phyloP scores from a whole-genome alignment of 1,140 invertebrate genomes.

The Galleria mellonella region DNA sequence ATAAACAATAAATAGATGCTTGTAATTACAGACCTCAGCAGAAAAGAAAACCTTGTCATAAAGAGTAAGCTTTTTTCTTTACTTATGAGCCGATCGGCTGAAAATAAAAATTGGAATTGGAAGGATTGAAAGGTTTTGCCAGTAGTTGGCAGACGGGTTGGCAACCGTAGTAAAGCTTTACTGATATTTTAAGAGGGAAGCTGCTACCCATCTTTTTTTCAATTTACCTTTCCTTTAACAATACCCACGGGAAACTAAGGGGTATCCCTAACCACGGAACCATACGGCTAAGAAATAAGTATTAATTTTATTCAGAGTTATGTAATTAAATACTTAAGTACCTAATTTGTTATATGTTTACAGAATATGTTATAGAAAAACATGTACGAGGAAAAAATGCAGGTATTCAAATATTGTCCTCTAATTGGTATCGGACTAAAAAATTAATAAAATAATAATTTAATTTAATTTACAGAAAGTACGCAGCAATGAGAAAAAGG shows the following conservation, averaged over 20 bases:
- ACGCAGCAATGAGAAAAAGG: conserved; percentile 23
- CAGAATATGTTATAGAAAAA: conserved; percentile 39
- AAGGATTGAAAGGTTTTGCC: too few relatives aligned
- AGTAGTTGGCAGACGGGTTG: too few relatives aligned
- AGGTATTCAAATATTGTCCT: conserved; percentile 23
- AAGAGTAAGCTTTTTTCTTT: conserved; percentile 27
- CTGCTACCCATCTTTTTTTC: too few relatives aligned
- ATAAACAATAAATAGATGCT: too few relatives aligned
- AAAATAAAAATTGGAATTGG: background rate
- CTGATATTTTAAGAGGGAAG: too few relatives aligned
- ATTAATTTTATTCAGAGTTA: too few relatives aligned
- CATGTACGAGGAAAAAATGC: conserved; percentile 40
- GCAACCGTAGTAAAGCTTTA: too few relatives aligned
- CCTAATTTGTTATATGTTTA: conserved; percentile 12
- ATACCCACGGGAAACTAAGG: too few relatives aligned
- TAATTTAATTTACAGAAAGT: conserved; percentile 16
- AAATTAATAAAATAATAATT: background rate
- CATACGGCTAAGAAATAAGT: too few relatives aligned
- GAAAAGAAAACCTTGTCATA: conserved; percentile 27
- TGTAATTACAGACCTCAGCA: conserved; percentile 10
- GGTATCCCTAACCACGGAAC: too few relatives aligned
- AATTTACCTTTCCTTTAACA: too few relatives aligned
- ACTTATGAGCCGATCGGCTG: too few relatives aligned
- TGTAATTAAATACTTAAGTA: background rate
- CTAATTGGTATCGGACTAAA: background rate